Percentiles rank a stretch among this genome's conserved stretches.
Evolutionary conservation across 2,888 invertebrate species (phyloP).

Genomic region (Willowsia nigromaculata): DNA sequence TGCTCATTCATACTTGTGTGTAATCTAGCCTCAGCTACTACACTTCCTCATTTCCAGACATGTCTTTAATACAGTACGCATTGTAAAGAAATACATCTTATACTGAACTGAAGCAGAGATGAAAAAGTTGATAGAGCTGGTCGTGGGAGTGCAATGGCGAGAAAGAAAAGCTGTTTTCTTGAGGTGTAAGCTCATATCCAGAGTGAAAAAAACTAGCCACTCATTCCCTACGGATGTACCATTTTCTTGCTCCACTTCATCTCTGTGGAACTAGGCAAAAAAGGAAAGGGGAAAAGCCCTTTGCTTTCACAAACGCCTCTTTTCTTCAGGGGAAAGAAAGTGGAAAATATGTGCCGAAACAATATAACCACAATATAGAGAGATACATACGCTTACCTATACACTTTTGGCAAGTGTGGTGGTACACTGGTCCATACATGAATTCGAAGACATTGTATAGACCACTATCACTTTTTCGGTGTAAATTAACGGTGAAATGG

Average conservation of each 20-base stretch:
- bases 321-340: conserved; percentile 39
- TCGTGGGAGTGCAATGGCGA: neutral
- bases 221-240: conserved; percentile 51
- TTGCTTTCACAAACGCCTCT: conserved; percentile 23
- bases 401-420: neutral
- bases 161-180: conserved; percentile 16
- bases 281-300: neutral
- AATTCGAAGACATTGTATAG: no score
- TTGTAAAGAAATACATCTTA: neutral
- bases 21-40: neutral
- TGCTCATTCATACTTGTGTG: neutral
- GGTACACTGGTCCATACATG: neutral
- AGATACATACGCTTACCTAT: neutral
- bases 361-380: conserved; percentile 37
- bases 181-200: conserved; percentile 44
- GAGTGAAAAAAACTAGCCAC: neutral
- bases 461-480: neutral
- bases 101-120: neutral
- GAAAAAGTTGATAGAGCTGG: neutral
- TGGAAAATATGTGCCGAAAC: conserved; percentile 41
- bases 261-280: conserved; percentile 17
- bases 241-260: conserved; percentile 61
- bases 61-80: neutral
- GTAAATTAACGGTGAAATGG: conserved; percentile 22
- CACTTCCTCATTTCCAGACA: neutral